Evolutionary conservation across 2,113 vertebrate genomes (phyloP), one percentile per base, ranked within the genome.

Genomic region (Saiga tatarica): DNA sequence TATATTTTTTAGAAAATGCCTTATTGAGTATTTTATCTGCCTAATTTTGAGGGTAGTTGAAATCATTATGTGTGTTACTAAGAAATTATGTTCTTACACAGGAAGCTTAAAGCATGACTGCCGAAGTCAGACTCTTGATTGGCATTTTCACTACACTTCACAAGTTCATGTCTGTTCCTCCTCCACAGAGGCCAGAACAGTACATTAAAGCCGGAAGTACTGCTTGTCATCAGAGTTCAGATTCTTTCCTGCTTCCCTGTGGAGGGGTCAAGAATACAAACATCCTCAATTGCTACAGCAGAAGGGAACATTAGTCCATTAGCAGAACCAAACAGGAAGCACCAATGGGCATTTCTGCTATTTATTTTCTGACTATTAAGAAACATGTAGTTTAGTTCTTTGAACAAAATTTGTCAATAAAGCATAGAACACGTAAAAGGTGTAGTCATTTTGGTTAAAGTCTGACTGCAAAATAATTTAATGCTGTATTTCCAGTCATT

Each of bases 121-220:
- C 57, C 60, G 52, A 94, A 6, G 2, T 78, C 33, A 76, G 39
- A 30, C 55, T 62, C 50, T 71, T 64, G 4, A 74, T 47, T 50
- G 78, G 16, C 9, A 17, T 81, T 87, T 97, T 76, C 53, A 2
- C 12, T 42, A 93, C n/a, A 60, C 97, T 91, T 14, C 23, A 21
- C 39, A 53, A 1, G 0, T 94, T 87, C 64, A 96, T 71, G 30
- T 97, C 33, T 96, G 26, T 95, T 88, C 7, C 33, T 53, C 21
- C 57, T 91, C 84, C 85, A 30, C 15, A 39, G 78, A 81, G n/a
- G 26, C 87, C 95, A 96, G 30, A 95, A 47, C 76, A 97, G 33
- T 50, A 94, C 45, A 89, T 96, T 96, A 96, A 95, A 97, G 92
- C 85, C 45, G 82, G 39, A 97, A 97, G 53, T 62, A 97, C 88